Evolutionary conservation across 2,113 vertebrate genomes (phyloP).

Genomic region (Epinephelus cyanopodus): DNA sequence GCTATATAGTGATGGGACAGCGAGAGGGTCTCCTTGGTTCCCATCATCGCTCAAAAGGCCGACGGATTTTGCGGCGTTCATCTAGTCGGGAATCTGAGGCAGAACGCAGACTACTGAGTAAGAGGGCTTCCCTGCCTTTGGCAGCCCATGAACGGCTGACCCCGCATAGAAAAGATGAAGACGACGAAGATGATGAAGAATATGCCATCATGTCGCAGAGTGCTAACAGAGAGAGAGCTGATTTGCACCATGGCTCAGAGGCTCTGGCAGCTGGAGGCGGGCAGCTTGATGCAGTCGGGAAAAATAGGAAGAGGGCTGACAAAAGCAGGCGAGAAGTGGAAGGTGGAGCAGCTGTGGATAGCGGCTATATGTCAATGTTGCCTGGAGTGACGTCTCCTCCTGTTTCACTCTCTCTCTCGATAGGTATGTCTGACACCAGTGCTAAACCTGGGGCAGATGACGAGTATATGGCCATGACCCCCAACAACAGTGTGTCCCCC

Average conservation of each 20-base stretch:
- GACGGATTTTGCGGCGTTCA: constrained; percentile 81
- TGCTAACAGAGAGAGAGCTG: constrained; percentile 70
- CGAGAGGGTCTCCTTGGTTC: constrained; percentile 75
- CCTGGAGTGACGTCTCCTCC: constrained; percentile 84
- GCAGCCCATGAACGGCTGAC: constrained; percentile 76
- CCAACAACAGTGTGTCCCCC: constrained; percentile 83
- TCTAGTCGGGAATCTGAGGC: constrained; percentile 82
- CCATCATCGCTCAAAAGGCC: constrained; percentile 80
- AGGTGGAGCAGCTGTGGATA: constrained; percentile 69
- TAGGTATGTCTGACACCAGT: constrained; percentile 69
- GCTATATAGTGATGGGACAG: constrained; percentile 86
- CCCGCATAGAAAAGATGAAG: constrained; percentile 77
- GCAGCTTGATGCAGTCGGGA: constrained; percentile 57
- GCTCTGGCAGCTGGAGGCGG: constrained; percentile 46
- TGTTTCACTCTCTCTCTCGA: constrained; percentile 79
- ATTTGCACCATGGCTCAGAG: constrained; percentile 67
- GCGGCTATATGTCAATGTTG: constrained; percentile 86
- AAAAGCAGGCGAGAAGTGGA: constrained; percentile 62
- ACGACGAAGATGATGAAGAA: constrained; percentile 82
- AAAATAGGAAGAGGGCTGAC: constrained; percentile 69
- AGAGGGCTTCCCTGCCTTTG: constrained; percentile 83
- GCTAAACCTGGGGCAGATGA: constrained; percentile 75
- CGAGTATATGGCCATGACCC: constrained; percentile 88
- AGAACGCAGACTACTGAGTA: constrained; percentile 81
- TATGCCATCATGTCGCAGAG: constrained; percentile 81